phyloP scores from a whole-genome alignment of 2,113 vertebrate genomes.

The Myodes glareolus region DNA sequence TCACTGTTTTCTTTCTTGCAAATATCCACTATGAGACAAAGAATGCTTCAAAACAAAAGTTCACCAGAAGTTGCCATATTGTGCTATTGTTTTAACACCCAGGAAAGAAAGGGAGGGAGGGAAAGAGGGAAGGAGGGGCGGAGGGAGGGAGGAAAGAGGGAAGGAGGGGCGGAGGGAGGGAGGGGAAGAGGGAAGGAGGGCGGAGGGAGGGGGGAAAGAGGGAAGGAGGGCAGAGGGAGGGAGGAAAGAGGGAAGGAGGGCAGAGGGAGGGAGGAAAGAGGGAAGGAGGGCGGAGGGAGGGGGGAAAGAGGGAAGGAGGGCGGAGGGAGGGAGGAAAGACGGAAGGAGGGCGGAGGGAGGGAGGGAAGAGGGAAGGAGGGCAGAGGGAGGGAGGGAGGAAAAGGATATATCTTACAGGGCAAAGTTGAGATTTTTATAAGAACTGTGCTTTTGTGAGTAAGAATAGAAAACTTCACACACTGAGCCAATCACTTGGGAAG shows the following conservation, averaged over 20 bases:
- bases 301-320: too few species aligned
- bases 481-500: not conserved
- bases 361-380: not conserved
- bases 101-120: not conserved
- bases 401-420: not conserved
- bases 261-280: not conserved
- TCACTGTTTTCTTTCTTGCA: not conserved
- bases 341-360: too few species aligned
- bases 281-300: too few species aligned
- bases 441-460: slow-evolving; percentile 4
- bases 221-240: accelerated
- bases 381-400: too few species aligned
- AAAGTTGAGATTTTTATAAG: slow-evolving; percentile 7
- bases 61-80: not conserved
- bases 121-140: accelerated
- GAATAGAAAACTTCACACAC: slow-evolving; percentile 43
- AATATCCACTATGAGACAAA: not conserved
- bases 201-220: too few species aligned
- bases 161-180: too few species aligned
- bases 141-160: accelerated
- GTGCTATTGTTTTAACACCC: not conserved
- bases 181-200: not conserved
- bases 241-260: accelerated
- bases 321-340: accelerated
- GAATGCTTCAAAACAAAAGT: not conserved